Evolutionary conservation across 2,797 vertebrate species (phyloP), one percentile per base, ranked within the genome.

Genomic region (Neosalanx taihuensis): DNA sequence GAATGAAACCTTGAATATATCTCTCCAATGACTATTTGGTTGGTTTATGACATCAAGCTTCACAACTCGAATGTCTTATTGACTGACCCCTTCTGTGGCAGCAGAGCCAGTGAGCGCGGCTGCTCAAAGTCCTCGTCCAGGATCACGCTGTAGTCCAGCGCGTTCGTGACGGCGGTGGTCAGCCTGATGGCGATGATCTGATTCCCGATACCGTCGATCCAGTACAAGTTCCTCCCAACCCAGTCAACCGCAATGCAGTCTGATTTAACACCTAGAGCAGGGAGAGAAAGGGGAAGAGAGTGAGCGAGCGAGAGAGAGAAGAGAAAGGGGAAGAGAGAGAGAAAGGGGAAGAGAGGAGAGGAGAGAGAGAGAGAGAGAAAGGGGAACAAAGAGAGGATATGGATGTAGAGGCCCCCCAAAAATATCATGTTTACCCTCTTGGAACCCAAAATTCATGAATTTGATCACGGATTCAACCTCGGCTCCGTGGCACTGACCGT

Each of bases 211-310:
- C 93, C 89, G 72, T 97, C 94, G 0, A 91, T 94, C 96, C 96
- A 98, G 83, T 98, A 98, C 74, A 99, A 83, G 82, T 95, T 96
- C 73, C 94, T 94, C 7, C 94, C 96, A 0, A 97, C 84, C 95
- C 96, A 98, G 85, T 98, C 96, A 61, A 97, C 93, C 0, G 92
- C 95, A 74, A 99, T 84, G 71, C 92, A 94, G 75, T 97, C 94
- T 0, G 94, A 90, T 62, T 87, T 89, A 23, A 96, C 90, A 5
- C 93, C 96, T 99, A 81, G 41, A 37, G 30, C 76, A 88, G 10
- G 75, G 29, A 69, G 12, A 67, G 1, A 53, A n/a, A 20, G 17
- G 9, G 4, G 62, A 0, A 4, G 37, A 17, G 3, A 18, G 1
- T 7, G 61, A 20, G n/a, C 23, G 3, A 41, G n/a, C 23, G 64